Percentiles rank a stretch among this genome's conserved stretches.
Evolutionary conservation across 2,797 vertebrate species (phyloP).

Genomic region (Typhlichthys subterraneus): DNA sequence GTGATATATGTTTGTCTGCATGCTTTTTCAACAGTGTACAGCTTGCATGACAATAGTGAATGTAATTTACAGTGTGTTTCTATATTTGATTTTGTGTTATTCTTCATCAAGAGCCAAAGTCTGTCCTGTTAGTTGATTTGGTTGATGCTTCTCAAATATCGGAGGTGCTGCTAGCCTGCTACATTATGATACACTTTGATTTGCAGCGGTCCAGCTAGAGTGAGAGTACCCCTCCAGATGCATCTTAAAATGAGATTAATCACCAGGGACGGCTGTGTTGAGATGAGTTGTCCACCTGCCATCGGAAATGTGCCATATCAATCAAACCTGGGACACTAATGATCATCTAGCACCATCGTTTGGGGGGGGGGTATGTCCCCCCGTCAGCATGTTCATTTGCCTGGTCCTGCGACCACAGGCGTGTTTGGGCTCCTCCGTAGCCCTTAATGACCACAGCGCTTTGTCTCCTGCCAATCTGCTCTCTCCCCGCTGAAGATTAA

Average conservation of each 20-base stretch:
- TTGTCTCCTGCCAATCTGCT: constrained; percentile 60
- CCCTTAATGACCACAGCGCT: constrained; percentile 62
- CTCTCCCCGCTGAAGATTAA: constrained; percentile 54
- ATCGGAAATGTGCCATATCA: constrained; percentile 71
- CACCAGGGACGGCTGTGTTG: constrained; percentile 49
- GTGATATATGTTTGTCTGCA: constrained; percentile 48
- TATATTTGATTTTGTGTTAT: constrained; percentile 32
- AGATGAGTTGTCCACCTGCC: constrained; percentile 68
- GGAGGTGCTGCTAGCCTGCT: constrained; percentile 27
- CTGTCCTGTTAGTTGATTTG: constrained; percentile 24
- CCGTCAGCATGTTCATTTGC: constrained; percentile 66
- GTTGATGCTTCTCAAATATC: constrained; percentile 38
- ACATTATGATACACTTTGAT: constrained; percentile 54
- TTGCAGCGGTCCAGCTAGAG: constrained; percentile 44
- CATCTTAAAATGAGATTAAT: constrained; percentile 72
- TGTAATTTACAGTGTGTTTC: constrained; percentile 49
- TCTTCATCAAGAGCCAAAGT: constrained; percentile 39
- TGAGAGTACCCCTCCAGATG: constrained; percentile 52
- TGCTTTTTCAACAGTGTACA: constrained; percentile 26
- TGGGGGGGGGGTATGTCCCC: constrained; percentile 43
- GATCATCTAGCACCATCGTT: constrained; percentile 62
- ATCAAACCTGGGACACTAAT: constrained; percentile 68
- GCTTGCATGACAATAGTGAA: constrained; percentile 11
- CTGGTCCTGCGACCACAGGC: constrained; percentile 57
- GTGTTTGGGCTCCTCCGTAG: constrained; percentile 60